phyloP scores from a whole-genome alignment of 2,888 invertebrate species.

The Tubulanus polymorphus region DNA sequence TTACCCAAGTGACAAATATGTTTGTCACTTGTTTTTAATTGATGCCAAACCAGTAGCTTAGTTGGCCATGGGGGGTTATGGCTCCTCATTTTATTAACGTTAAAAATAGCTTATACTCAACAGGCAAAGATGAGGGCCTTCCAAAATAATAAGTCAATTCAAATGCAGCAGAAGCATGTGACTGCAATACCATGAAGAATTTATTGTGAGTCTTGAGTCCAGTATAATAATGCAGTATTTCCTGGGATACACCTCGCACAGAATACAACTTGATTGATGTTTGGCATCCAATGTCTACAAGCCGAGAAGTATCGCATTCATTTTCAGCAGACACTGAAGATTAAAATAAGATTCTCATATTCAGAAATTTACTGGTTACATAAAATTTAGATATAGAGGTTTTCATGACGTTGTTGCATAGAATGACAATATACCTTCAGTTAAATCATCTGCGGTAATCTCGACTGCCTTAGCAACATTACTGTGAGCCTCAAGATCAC shows the following conservation, averaged over 20 bases:
- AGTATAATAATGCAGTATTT: neutral
- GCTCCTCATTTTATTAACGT: slow-evolving; percentile 1
- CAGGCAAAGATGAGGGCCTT: neutral
- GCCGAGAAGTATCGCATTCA: too few relatives aligned
- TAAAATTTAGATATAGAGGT: too few relatives aligned
- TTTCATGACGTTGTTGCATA: too few relatives aligned
- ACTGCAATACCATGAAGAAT: neutral
- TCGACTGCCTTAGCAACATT: too few relatives aligned
- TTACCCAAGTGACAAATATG: slow-evolving; percentile 10
- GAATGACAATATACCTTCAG: too few relatives aligned
- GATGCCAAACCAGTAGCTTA: slow-evolving; percentile 1
- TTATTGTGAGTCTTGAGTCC: neutral
- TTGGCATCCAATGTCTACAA: too few relatives aligned
- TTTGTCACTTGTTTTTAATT: neutral
- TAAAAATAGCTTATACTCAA: neutral
- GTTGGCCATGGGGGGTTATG: neutral
- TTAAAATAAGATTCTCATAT: too few relatives aligned
- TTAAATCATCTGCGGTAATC: too few relatives aligned
- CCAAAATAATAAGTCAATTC: neutral
- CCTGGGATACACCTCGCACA: neutral
- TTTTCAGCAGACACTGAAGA: too few relatives aligned
- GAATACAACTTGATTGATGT: too few relatives aligned
- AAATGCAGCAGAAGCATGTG: neutral
- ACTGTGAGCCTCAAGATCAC: too few relatives aligned
- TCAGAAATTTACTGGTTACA: too few relatives aligned